Conservation (phyloP, 2,888 invertebrate genomes). For the Eilema griseolum region DNA sequence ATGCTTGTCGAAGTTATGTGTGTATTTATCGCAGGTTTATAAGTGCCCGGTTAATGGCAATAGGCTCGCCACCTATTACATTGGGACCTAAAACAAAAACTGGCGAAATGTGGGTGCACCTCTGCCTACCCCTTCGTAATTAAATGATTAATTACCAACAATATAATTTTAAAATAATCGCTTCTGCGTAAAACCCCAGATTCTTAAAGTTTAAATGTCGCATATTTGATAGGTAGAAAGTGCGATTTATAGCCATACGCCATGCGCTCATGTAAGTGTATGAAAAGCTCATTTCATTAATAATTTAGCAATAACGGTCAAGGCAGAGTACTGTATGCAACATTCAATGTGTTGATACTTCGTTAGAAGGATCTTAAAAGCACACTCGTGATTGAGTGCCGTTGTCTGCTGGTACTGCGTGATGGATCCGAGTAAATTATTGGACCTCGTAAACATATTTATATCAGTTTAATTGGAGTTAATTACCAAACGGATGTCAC, state of each 20-base stretch:
- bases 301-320: conserved; percentile 34
- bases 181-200: neutral
- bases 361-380: conserved; percentile 46
- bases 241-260: conserved; percentile 29
- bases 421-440: neutral
- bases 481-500: neutral
- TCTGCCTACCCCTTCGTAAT: too few species aligned
- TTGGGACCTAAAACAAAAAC: too few species aligned
- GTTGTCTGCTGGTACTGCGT: conserved; percentile 29
- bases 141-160: neutral
- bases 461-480: neutral
- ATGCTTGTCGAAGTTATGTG: too few species aligned
- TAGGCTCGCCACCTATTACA: too few species aligned
- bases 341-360: conserved; percentile 38
- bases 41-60: too few species aligned
- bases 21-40: too few species aligned
- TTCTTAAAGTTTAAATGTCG: neutral
- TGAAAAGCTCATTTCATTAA: conserved; percentile 51
- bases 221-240: conserved; percentile 19
- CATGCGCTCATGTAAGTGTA: conserved; percentile 41
- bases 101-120: too few species aligned
- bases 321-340: conserved; percentile 25
- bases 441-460: neutral
- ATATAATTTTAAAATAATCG: neutral
- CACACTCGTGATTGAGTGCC: conserved; percentile 35